Conservation (phyloP, 92 coral and sea anemone species). For the Porites lobata region DNA sequence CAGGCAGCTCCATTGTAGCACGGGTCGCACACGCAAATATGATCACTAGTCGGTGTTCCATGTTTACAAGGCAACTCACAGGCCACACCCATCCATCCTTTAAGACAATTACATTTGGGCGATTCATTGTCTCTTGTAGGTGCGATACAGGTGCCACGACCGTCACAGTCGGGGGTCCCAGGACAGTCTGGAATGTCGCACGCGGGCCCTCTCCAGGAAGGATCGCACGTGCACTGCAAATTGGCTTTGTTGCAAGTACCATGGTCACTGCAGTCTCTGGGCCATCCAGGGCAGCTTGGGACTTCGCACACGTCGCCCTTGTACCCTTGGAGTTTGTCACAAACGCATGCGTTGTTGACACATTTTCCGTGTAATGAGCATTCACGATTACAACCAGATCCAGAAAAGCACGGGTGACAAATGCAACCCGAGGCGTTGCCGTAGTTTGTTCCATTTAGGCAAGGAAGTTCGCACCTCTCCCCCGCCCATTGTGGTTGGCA, state of each 20-base stretch:
- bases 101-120: conserved; percentile 88
- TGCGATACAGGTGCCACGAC: conserved; percentile 76
- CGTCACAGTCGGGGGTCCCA: conserved; percentile 96
- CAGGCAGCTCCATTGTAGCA: conserved; percentile 96
- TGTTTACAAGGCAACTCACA: conserved; percentile 84
- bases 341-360: conserved; percentile 73
- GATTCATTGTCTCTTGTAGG: conserved; percentile 66
- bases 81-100: conserved; percentile 95
- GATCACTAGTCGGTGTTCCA: conserved; percentile 81
- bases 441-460: conserved; percentile 88
- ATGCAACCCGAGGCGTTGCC: conserved; percentile 95
- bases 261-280: conserved; percentile 92
- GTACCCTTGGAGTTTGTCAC: conserved; percentile 85
- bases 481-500: conserved; percentile 91
- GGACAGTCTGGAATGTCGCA: conserved; percentile 97
- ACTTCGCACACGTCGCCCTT: conserved; percentile 91
- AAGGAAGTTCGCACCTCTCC: conserved; percentile 91
- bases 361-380: conserved; percentile 87
- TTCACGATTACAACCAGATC: conserved; percentile 87
- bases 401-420: conserved; percentile 88
- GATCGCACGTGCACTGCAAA: conserved; percentile 79
- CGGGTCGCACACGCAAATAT: conserved; percentile 82
- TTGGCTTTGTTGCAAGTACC: conserved; percentile 95
- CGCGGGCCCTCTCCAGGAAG: conserved; percentile 93
- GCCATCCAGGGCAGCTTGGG: conserved; percentile 99